A percentile compares a stretch with the other conserved stretches of the same genome.
These are phyloP conservation scores for Eulemur rufifrons DNA, from an alignment of 2,113 vertebrate genomes.

Conservation along the genomic window DNA sequence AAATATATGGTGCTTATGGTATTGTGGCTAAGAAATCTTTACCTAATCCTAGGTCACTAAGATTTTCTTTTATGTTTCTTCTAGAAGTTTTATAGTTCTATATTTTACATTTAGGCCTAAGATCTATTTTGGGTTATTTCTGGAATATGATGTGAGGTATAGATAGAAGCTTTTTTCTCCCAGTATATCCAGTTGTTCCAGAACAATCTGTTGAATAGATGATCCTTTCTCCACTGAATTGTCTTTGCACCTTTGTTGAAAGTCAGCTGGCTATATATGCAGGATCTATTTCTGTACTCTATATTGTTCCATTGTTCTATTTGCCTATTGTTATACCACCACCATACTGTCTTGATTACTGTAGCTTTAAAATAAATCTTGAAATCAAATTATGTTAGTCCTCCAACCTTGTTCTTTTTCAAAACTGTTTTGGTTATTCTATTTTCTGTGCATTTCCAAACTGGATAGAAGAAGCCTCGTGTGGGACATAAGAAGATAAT, in stretches of 20 bases:
- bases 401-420: slow-evolving; percentile 3
- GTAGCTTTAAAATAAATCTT: not conserved
- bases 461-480: not conserved
- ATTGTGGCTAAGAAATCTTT: not conserved
- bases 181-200: not conserved
- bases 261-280: not conserved
- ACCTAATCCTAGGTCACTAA: not conserved
- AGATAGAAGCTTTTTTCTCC: not conserved
- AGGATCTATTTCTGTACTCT: not conserved
- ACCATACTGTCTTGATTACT: not conserved
- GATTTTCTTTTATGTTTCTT: not conserved
- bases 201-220: not conserved
- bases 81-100: not conserved
- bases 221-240: not conserved
- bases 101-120: not conserved
- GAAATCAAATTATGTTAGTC: not conserved
- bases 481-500: not conserved
- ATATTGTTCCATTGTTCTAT: not conserved
- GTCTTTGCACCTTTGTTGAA: not conserved
- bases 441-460: not conserved
- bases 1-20: not conserved
- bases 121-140: slow-evolving; percentile 15
- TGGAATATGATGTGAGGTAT: not conserved
- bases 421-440: not conserved
- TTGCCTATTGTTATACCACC: not conserved